Evolutionary conservation across 2,888 invertebrate species (phyloP), one percentile per base, ranked within the genome.

Genomic region (Amorpha juglandis): DNA sequence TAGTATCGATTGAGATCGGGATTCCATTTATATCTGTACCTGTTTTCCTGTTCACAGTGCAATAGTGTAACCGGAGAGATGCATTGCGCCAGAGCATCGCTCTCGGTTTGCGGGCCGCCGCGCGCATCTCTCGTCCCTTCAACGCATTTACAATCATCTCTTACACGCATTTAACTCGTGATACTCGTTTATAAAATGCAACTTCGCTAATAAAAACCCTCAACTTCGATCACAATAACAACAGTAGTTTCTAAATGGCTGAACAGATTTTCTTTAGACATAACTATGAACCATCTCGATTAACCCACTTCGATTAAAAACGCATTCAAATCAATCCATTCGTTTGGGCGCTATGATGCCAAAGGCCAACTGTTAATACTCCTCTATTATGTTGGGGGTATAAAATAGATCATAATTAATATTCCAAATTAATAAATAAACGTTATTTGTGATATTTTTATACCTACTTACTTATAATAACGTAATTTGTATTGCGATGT

Each of bases 11-110:
- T 73, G 74, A 78, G 78, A 82, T 83, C 81, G 78, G 81, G 84
- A 86, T 86, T 85, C 85, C 86, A 84, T 84, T 86, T 86, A 83
- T 86, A 83, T 81, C 80, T 84, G 82, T 80, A 79, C 80, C 80
- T 80, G 86, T 86, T 88, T 89, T 88, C 87, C 87, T 89, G 88
- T 85, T 81, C 76, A 78, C 77, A 77, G 79, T 78, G 70, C 81
- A 76, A 71, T 71, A 69, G 72, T 66, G 71, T 69, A 70, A 75
- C 70, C 71, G 70, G 71, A 67, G 70, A 70, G 69, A 69, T 63
- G 69, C 74, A 71, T 74, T 73, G 74, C 75, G 67, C 68, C 70
- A 68, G 74, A 72, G 72, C 75, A 71, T 72, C 76, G 74, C 73
- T 74, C 76, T 71, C 68, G 58, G 58, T 42, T 19, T 42, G 58